Evolutionary conservation across 2,113 vertebrate genomes (phyloP), one percentile per base, ranked within the genome.

Genomic region (Chaetodon auriga): DNA sequence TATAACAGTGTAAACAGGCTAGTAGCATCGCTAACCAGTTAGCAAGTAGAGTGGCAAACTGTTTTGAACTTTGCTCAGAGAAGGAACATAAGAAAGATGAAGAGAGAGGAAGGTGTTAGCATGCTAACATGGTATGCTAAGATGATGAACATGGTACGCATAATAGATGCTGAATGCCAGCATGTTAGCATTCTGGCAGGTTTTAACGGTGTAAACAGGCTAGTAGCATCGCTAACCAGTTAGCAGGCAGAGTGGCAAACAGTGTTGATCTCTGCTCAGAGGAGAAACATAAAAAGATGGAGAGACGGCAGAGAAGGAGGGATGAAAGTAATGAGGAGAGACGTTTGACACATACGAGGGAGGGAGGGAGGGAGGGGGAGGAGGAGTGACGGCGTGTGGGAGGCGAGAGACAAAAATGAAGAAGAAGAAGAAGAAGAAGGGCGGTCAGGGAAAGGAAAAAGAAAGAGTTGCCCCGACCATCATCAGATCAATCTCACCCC

Each of bases 401-500:
- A 77, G 68, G 68, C 3, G 18, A 74, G 57, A 64, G 23, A 72
- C 23, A 48, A 61, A 63, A 25, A 61, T 21, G 16, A 46, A 65
- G 53, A 49, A 43, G 65, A 61, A 57, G 25, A 61, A 57, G 25
- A 48, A 15, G 41, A 48, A 13, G 46, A n/a, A 63, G 54, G n/a
- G 60, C 71, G 69, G 82, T 30, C 61, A 45, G 60, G 30, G 5
- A 45, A 45, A 62, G 38, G 3, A 45, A 53, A 76, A 41, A 69
- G n/a, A 63, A 7, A 78, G 68, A 79, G 14, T 41, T 41, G 63
- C 63, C 75, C 74, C 64, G 13, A 55, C 63, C 68, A 81, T 54
- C 85, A 62, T 82, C 86, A 68, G 54, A 91, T 89, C 86, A 82
- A 72, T 86, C 76, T 62, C 64, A 68, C 45, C 23, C 19, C 45